A percentile compares a stretch with the other conserved stretches of the same genome.
Conservation (phyloP, 2,888 invertebrate species). For the Pollenia angustigena region DNA sequence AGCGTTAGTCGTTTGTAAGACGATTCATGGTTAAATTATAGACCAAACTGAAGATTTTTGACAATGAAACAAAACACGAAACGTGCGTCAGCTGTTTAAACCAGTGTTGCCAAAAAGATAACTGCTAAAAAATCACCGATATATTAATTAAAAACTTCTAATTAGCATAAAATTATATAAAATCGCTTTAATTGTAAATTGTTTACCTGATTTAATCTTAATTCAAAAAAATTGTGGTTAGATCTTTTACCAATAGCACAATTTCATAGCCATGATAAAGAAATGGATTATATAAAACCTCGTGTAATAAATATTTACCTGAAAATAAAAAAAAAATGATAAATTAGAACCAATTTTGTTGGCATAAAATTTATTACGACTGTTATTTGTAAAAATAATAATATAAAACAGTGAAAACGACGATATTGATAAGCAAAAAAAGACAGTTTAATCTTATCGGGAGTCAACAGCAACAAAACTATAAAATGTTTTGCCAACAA, state of each 20-base stretch:
- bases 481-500: conserved; percentile 16
- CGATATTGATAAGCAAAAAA: too few relatives aligned
- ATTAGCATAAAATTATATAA: too few relatives aligned
- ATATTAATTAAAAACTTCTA: too few relatives aligned
- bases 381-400: conserved; percentile 8
- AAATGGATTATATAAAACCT: not conserved
- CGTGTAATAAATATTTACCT: conserved; percentile 52
- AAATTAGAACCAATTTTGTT: conserved; percentile 57
- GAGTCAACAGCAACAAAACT: not conserved
- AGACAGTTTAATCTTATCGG: conserved; percentile 50
- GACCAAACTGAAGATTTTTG: too few relatives aligned
- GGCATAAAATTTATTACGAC: conserved; percentile 28
- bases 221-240: not conserved
- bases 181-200: too few relatives aligned
- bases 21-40: too few relatives aligned
- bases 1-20: too few relatives aligned
- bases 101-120: too few relatives aligned
- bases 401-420: not conserved
- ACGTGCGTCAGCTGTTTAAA: too few relatives aligned
- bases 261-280: not conserved
- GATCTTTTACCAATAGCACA: not conserved
- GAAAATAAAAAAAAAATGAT: conserved; percentile 47
- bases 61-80: too few relatives aligned
- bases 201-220: not conserved
- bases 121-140: too few relatives aligned